These are phyloP conservation scores for Drosophila sp. DNA, from an alignment of 1,140 invertebrate genomes.

Conservation along the genomic window DNA sequence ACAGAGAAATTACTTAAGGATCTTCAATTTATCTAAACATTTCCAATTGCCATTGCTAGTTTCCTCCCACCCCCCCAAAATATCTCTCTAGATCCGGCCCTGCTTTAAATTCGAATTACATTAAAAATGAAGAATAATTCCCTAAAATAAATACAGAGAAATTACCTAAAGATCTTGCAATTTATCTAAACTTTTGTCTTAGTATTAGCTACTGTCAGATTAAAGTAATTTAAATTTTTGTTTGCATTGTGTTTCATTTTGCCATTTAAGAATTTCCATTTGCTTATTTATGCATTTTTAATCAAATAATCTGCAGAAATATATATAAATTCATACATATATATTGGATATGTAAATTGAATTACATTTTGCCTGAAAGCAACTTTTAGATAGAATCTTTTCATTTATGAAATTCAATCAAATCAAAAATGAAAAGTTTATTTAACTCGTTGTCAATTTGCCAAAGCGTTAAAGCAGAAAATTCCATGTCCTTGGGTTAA, in stretches of 20 bases:
- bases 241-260: background rate
- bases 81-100: too few relatives aligned
- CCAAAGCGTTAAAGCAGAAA: slow-evolving; percentile 19
- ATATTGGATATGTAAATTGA: background rate
- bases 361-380: background rate
- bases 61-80: too few relatives aligned
- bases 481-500: slow-evolving; percentile 9
- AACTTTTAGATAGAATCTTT: slow-evolving; percentile 1
- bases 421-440: slow-evolving; percentile 11
- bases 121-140: too few relatives aligned
- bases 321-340: background rate
- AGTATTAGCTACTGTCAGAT: too few relatives aligned
- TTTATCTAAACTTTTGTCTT: too few relatives aligned
- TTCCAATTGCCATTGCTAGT: too few relatives aligned
- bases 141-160: too few relatives aligned
- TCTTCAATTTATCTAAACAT: too few relatives aligned
- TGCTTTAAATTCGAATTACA: too few relatives aligned
- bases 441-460: slow-evolving; percentile 10
- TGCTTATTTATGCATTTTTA: background rate
- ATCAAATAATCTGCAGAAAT: background rate
- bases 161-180: too few relatives aligned
- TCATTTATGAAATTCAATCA: slow-evolving; percentile 2
- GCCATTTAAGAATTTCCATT: background rate
- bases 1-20: too few relatives aligned
- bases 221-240: too few relatives aligned